Percentiles rank a stretch among this genome's conserved stretches.
phyloP scores from a whole-genome alignment of 2,888 invertebrate genomes.

The Conistra vaccinii region DNA sequence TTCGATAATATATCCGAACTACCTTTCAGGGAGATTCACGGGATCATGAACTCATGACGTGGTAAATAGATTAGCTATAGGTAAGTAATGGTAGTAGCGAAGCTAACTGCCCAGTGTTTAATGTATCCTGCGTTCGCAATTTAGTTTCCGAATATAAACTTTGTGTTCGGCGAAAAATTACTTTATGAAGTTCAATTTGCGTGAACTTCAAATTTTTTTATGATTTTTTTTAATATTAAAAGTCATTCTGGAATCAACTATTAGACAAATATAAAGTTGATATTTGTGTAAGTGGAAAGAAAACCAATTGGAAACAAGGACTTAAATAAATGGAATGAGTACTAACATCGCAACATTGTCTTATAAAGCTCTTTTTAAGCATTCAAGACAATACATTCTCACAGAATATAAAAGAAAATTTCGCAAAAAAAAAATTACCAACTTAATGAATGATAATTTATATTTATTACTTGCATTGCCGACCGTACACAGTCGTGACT shows the following conservation, averaged over 20 bases:
- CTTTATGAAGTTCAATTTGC: background rate
- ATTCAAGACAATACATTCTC: background rate
- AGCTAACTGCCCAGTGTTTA: background rate
- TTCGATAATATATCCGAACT: background rate
- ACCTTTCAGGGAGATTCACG: background rate
- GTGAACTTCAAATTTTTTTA: no score
- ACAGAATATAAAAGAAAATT: background rate
- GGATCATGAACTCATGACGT: background rate
- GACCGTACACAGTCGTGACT: conserved; percentile 47
- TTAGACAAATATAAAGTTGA: no score
- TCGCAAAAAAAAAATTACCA: background rate
- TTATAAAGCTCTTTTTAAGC: background rate
- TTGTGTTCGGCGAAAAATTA: background rate
- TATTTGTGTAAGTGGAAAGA: background rate
- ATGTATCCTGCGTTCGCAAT: background rate
- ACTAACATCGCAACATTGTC: no score
- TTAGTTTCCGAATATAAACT: background rate
- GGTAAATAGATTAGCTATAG: background rate
- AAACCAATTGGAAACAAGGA: background rate
- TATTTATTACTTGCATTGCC: background rate
- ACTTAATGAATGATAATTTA: background rate
- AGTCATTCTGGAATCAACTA: no score
- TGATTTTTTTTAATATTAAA: no score
- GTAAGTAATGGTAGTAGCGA: background rate
- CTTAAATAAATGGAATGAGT: background rate